phyloP scores from a whole-genome alignment of 2,888 invertebrate species.

The Rhopalosiphum nymphaeae region DNA sequence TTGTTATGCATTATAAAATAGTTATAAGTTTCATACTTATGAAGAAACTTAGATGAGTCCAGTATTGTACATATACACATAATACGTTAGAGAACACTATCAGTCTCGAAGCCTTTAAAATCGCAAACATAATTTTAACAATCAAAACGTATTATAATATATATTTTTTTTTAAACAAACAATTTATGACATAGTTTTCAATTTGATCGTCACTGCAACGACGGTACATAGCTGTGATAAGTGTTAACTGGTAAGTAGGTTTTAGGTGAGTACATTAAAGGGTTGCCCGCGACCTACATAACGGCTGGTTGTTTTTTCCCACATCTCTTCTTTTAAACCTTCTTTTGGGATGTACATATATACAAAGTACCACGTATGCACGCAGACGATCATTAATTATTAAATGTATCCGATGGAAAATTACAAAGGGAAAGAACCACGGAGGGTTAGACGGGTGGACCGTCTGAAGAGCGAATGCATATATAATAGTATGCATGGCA shows the following conservation, averaged over 20 bases:
- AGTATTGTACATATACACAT: not conserved
- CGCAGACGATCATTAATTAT: slow-evolving; percentile 30
- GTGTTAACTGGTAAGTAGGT: not conserved
- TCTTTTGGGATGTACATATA: not conserved
- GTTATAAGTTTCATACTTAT: not conserved
- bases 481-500: slow-evolving; percentile 33
- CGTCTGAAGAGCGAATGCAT: slow-evolving; percentile 23
- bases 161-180: not conserved
- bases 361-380: not conserved
- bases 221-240: not conserved
- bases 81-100: not conserved
- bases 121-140: not conserved
- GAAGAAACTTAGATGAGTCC: not conserved
- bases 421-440: not conserved
- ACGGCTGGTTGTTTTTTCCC: slow-evolving; percentile 1
- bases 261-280: not conserved
- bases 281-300: not conserved
- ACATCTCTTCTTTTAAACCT: not conserved
- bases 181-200: not conserved
- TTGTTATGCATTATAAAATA: not conserved
- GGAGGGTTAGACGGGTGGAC: not conserved
- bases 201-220: not conserved
- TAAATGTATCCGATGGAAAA: slow-evolving; percentile 37
- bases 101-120: not conserved
- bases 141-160: not conserved